These are phyloP conservation scores for Drosophila anomelani DNA, from an alignment of 2,888 invertebrate genomes.

Conservation along the genomic window DNA sequence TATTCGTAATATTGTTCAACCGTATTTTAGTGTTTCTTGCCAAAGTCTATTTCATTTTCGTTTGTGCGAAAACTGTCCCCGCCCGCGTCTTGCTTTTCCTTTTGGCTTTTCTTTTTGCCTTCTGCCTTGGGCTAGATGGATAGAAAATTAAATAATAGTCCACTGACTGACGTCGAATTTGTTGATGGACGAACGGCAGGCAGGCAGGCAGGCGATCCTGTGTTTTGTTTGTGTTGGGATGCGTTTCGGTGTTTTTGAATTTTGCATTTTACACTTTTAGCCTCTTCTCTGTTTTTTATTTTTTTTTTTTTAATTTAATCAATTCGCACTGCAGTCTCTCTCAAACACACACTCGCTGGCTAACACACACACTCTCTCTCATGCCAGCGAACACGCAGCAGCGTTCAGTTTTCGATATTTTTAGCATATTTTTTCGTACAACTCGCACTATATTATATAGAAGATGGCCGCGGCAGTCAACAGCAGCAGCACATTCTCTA, in stretches of 20 bases:
- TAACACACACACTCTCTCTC: slow-evolving; percentile 19
- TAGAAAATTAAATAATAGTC: slow-evolving; percentile 74
- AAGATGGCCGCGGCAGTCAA: slow-evolving; percentile 56
- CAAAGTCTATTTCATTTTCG: slow-evolving; percentile 48
- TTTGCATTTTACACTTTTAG: slow-evolving; percentile 29
- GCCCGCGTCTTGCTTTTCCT: slow-evolving; percentile 33
- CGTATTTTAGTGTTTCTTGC: slow-evolving; percentile 67
- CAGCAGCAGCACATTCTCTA: slow-evolving; percentile 70
- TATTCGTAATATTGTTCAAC: slow-evolving; percentile 72
- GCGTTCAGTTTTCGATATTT: slow-evolving; percentile 78
- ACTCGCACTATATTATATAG: slow-evolving; percentile 70
- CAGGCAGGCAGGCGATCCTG: slow-evolving; percentile 11
- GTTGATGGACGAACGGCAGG: slow-evolving; percentile 41
- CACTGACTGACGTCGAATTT: slow-evolving; percentile 71
- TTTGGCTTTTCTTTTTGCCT: slow-evolving; percentile 7
- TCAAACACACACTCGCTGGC: slow-evolving; percentile 6
- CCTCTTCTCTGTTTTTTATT: slow-evolving; percentile 37
- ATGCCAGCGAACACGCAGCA: slow-evolving; percentile 65
- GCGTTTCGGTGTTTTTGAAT: slow-evolving; percentile 17
- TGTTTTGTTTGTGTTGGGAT: slow-evolving; percentile 17
- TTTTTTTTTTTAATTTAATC: slow-evolving; percentile 70
- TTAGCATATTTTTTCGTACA: slow-evolving; percentile 75
- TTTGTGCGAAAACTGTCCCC: slow-evolving; percentile 57
- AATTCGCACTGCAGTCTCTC: slow-evolving; percentile 65
- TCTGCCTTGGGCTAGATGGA: slow-evolving; percentile 46